Conservation (phyloP, 2,797 vertebrate genomes). For the Pantherophis vulpinus region DNA sequence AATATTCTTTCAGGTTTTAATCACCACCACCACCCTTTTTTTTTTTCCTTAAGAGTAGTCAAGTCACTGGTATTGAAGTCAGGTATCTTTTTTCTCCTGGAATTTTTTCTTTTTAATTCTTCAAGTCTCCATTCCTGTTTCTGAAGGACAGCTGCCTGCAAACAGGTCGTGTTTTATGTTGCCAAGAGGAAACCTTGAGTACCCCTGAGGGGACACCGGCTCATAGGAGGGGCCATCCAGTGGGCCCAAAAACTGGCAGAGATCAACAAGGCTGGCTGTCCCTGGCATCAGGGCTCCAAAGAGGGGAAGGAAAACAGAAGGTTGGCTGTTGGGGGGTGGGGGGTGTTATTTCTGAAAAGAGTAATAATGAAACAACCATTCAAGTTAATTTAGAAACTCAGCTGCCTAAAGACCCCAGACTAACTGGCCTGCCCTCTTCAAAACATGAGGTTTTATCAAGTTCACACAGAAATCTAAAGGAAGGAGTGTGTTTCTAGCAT, state of each 20-base stretch:
- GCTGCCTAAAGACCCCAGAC: conserved; percentile 74
- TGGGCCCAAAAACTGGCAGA: conserved; percentile 67
- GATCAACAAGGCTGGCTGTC: conserved; percentile 62
- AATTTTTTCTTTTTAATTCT: conserved; percentile 21
- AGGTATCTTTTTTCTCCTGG: conserved; percentile 7
- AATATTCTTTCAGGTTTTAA: conserved; percentile 54
- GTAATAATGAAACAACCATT: conserved; percentile 56
- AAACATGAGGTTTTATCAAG: conserved; percentile 67
- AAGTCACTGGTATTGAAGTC: conserved; percentile 30
- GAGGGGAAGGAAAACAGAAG: neutral
- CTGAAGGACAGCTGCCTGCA: conserved; percentile 65
- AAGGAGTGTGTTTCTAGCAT: conserved; percentile 65
- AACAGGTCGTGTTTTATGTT: conserved; percentile 12
- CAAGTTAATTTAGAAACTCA: conserved; percentile 78
- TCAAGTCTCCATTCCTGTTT: conserved; percentile 69
- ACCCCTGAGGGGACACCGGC: conserved; percentile 68
- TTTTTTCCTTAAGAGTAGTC: neutral
- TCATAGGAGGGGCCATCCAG: conserved; percentile 72
- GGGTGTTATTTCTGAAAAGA: conserved; percentile 29
- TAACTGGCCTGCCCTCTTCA: conserved; percentile 72
- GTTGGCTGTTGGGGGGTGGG: neutral
- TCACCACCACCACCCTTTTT: neutral
- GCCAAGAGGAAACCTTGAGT: conserved; percentile 56
- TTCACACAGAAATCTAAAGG: conserved; percentile 64
- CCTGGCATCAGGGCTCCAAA: conserved; percentile 64